These are phyloP conservation scores for Clunio marinus DNA, from an alignment of 2,888 invertebrate species.

Conservation along the genomic window DNA sequence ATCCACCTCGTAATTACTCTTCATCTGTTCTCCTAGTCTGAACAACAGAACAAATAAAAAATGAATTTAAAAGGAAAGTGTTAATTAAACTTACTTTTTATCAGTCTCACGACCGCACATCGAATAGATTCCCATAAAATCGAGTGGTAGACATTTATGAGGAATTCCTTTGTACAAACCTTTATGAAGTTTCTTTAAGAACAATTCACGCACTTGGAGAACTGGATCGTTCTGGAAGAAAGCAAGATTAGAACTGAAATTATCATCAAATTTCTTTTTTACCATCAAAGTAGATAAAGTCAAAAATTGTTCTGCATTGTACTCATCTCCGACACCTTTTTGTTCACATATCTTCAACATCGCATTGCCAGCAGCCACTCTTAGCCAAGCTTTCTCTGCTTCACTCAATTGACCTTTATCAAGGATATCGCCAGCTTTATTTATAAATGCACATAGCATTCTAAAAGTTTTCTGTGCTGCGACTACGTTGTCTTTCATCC, in stretches of 20 bases:
- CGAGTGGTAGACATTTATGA: constrained; percentile 85
- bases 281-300: constrained; percentile 87
- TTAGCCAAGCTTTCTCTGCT: constrained; percentile 89
- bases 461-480: constrained; percentile 91
- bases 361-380: constrained; percentile 88
- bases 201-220: constrained; percentile 80
- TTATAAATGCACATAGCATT: constrained; percentile 89
- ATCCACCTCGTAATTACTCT: constrained; percentile 82
- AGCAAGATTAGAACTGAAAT: background rate
- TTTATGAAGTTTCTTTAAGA: constrained; percentile 89
- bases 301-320: constrained; percentile 91
- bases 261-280: constrained; percentile 49
- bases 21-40: constrained; percentile 53
- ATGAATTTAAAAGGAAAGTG: no score
- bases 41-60: background rate
- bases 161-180: constrained; percentile 77
- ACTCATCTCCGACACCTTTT: constrained; percentile 91
- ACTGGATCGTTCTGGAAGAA: constrained; percentile 64
- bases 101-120: constrained; percentile 85
- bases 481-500: constrained; percentile 79
- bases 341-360: constrained; percentile 97
- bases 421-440: constrained; percentile 81
- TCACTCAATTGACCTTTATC: constrained; percentile 70
- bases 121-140: constrained; percentile 95
- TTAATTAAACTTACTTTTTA: constrained; percentile 62